Base-by-base conservation (phyloP, 2,797 vertebrate species). In the Anguilla obscura region DNA sequence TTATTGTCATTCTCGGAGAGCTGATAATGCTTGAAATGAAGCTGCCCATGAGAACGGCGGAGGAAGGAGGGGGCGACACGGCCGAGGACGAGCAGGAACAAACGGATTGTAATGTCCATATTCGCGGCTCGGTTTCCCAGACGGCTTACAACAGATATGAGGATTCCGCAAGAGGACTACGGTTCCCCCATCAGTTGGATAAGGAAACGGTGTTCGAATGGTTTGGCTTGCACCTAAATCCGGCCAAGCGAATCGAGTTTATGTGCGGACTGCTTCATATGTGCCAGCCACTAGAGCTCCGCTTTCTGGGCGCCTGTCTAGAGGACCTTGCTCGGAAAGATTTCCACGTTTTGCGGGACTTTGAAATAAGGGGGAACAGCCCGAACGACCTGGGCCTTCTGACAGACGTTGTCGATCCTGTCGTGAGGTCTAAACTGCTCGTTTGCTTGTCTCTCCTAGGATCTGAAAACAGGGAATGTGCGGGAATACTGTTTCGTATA, bases 251-350 rank as follows among this genome's bases (percentile, higher is more conserved):
- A 84, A 90, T 98, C 92, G 98, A 99, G 95, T 97, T 99, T 92
- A 96, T 98, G 95, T 98, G 97, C 93, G 98, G 98, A 85, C 95
- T 99, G 87, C 94, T 98, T n/a, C 98, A 98, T 94, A 96, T 98
- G 93, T 98, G 97, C 93, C 98, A 98, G 92, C 98, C 98, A 16
- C 94, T 99, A 94, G 97, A 98, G 92, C 95, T 98, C 89, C 97
- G 97, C 84, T 98, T 98, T 91, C 74, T 98, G 90, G 97, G 97
- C 87, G 96, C 97, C 21, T 98, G 97, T 90, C 89, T 98, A n/a
- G 97, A 98, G 90, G 97, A 98, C 88, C 94, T 98, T 21, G 97
- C 97, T 0, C 93, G 97, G 24, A 98, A 97, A 90, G 97, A 98
- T 89, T 97, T 96, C 88, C 96, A 97, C 54, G 96, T 97, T 90